phyloP scores from a whole-genome alignment of 1,140 invertebrate genomes.

The Amphibalanus amphitrite region DNA sequence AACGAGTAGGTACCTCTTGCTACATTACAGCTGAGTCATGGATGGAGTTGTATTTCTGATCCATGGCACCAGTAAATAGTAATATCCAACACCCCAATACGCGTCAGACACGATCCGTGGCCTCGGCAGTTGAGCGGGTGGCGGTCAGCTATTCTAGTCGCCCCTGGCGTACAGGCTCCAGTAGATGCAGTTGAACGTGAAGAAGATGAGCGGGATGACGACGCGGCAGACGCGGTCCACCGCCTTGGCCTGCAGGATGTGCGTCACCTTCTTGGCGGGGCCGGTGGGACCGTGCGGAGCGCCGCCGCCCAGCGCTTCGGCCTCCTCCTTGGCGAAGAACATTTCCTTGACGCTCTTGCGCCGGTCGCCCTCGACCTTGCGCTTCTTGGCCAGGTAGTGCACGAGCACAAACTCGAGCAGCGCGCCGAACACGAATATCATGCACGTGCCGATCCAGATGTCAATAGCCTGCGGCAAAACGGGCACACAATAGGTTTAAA shows the following conservation, averaged over 20 bases:
- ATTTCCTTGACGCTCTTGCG: background rate
- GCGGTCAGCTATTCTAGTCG: too few relatives aligned
- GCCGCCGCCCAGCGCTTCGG: background rate
- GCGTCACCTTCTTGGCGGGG: slow-evolving; percentile 11
- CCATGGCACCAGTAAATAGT: too few relatives aligned
- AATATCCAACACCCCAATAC: too few relatives aligned
- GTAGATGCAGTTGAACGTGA: slow-evolving; percentile 66
- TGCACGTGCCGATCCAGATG: slow-evolving; percentile 22
- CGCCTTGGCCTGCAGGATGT: slow-evolving; percentile 15
- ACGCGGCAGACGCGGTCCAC: slow-evolving; percentile 60
- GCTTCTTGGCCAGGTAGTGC: slow-evolving; percentile 20
- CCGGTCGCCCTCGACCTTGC: background rate
- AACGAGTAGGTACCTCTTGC: too few relatives aligned
- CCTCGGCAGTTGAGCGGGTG: too few relatives aligned
- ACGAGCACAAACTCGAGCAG: too few relatives aligned
- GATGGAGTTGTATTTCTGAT: too few relatives aligned
- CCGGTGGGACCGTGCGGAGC: slow-evolving; percentile 1
- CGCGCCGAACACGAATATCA: slow-evolving; percentile 23
- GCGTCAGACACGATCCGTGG: too few relatives aligned
- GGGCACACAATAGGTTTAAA: too few relatives aligned
- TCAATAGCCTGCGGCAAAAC: slow-evolving; percentile 19
- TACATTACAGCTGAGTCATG: too few relatives aligned
- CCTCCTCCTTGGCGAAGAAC: background rate
- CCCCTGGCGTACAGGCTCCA: slow-evolving; percentile 33
- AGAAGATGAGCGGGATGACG: slow-evolving; percentile 54